phyloP scores from a whole-genome alignment of 2,797 vertebrate species.

The Tarsius wallacei region DNA sequence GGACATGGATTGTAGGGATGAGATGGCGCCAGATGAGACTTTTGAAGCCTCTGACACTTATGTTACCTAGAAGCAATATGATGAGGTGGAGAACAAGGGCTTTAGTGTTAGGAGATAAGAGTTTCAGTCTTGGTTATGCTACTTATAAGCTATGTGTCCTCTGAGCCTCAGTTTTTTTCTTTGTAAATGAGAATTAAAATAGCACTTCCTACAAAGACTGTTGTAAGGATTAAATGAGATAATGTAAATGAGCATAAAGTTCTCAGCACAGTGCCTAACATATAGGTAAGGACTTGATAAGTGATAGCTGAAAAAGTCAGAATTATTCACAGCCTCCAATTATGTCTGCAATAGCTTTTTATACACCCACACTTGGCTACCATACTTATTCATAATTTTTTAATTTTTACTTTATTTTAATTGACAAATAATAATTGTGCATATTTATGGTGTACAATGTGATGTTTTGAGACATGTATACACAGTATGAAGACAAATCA shows the following conservation, averaged over 20 bases:
- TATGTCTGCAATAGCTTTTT: background rate
- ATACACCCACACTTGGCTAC: background rate
- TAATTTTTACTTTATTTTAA: background rate
- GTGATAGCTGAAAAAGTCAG: background rate
- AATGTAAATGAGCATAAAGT: background rate
- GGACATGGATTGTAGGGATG: background rate
- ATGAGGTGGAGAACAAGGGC: background rate
- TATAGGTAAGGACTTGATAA: background rate
- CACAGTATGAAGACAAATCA: background rate
- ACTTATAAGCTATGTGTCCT: background rate
- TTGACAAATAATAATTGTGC: background rate
- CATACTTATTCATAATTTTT: background rate
- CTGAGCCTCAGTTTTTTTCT: background rate
- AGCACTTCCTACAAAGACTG: background rate
- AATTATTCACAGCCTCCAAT: background rate
- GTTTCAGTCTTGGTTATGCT: background rate
- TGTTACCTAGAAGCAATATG: background rate
- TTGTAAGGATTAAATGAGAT: background rate
- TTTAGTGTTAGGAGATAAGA: background rate
- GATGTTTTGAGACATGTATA: background rate
- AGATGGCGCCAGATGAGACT: background rate
- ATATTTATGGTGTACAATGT: background rate
- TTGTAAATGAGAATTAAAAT: background rate
- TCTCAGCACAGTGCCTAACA: background rate
- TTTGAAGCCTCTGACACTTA: background rate